Conservation (phyloP, 2,113 vertebrate species). For the rat (Rattus norvegicus) region DNA sequence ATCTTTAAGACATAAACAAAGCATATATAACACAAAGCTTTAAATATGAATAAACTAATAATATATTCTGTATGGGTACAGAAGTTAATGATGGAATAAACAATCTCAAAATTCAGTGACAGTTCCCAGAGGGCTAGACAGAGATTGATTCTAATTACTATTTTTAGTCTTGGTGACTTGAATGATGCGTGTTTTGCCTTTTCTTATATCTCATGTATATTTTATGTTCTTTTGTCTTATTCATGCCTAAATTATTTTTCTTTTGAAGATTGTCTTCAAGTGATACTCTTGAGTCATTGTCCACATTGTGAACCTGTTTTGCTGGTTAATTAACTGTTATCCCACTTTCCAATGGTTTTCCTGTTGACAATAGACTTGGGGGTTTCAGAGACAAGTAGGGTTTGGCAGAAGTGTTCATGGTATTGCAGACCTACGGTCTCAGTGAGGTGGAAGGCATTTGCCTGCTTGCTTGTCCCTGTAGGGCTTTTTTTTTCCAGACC, state of each 20-base stretch:
- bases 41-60: neutral
- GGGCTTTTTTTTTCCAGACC: neutral
- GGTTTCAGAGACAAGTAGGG: neutral
- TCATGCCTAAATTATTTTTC: neutral
- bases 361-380: neutral
- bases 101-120: slow-evolving; percentile 12
- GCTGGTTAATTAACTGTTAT: neutral
- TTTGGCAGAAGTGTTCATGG: neutral
- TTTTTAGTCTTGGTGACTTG: neutral
- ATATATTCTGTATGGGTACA: neutral
- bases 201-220: neutral
- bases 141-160: neutral
- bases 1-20: neutral
- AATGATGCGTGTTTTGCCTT: slow-evolving; percentile 30
- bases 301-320: neutral
- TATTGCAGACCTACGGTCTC: neutral
- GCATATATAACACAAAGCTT: neutral
- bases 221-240: slow-evolving; percentile 14
- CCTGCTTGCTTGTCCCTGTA: neutral
- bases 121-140: neutral
- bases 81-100: slow-evolving; percentile 5
- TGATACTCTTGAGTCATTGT: neutral
- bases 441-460: neutral
- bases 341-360: neutral
- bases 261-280: slow-evolving; percentile 5